Evolutionary conservation across 2,888 invertebrate genomes (phyloP).

Genomic region (Erebia palarica): DNA sequence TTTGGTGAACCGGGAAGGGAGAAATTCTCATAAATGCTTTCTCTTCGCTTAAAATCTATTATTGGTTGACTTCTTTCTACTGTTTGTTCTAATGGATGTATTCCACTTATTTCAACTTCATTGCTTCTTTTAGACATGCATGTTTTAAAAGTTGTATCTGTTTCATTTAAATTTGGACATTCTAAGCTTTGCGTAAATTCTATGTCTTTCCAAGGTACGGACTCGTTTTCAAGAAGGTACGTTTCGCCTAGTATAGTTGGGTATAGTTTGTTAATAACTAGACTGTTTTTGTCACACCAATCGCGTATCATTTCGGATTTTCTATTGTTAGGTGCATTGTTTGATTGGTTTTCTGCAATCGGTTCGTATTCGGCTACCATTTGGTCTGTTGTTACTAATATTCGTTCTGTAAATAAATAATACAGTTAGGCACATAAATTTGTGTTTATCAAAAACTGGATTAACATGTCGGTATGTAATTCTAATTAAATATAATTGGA

Average conservation of each 20-base stretch:
- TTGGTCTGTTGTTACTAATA: slow-evolving; percentile 83
- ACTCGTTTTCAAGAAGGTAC: slow-evolving; percentile 62
- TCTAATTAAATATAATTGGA: background rate
- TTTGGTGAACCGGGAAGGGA: slow-evolving; percentile 72
- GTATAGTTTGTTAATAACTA: slow-evolving; percentile 71
- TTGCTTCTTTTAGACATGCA: slow-evolving; percentile 56
- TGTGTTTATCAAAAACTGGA: background rate
- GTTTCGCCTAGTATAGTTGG: slow-evolving; percentile 72
- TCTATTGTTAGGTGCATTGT: slow-evolving; percentile 50
- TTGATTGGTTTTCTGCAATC: slow-evolving; percentile 58
- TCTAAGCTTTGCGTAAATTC: slow-evolving; percentile 24
- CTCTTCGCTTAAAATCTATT: slow-evolving; percentile 46
- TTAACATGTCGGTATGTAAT: background rate
- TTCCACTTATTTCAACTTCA: slow-evolving; percentile 64
- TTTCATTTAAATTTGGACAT: slow-evolving; percentile 44
- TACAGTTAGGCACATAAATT: background rate
- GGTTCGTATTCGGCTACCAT: slow-evolving; percentile 83
- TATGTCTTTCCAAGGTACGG: slow-evolving; percentile 48
- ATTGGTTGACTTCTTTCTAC: slow-evolving; percentile 46
- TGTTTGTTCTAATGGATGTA: slow-evolving; percentile 56
- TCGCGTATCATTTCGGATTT: slow-evolving; percentile 72
- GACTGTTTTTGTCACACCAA: slow-evolving; percentile 72
- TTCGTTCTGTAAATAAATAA: slow-evolving; percentile 77
- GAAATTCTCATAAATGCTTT: slow-evolving; percentile 71
- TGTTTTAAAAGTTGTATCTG: slow-evolving; percentile 61